Conservation (phyloP, 2,888 invertebrate species). For the Lomographa bimaculata region DNA sequence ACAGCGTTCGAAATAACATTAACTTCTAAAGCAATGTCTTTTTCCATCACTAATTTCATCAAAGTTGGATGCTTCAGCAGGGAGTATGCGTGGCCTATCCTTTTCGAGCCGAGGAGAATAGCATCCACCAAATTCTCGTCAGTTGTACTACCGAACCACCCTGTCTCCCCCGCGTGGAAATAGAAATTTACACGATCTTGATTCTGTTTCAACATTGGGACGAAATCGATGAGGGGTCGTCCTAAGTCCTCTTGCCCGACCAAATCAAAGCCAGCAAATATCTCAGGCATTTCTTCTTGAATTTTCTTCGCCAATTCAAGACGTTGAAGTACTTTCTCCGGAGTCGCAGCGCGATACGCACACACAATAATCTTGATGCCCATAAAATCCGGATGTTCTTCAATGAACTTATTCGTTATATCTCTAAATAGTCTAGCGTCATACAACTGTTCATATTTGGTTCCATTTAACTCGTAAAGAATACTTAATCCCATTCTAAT, state of each 20-base stretch:
- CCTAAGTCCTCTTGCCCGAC: slow-evolving; percentile 92
- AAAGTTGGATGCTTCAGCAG: slow-evolving; percentile 88
- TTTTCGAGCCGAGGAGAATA: slow-evolving; percentile 87
- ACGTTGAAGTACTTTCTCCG: slow-evolving; percentile 64
- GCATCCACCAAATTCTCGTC: slow-evolving; percentile 92
- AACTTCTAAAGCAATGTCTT: slow-evolving; percentile 88
- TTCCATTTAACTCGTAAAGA: slow-evolving; percentile 86
- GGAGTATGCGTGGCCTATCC: slow-evolving; percentile 92
- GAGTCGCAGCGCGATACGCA: slow-evolving; percentile 42
- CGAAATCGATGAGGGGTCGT: slow-evolving; percentile 83
- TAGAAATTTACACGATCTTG: slow-evolving; percentile 85
- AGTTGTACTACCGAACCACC: slow-evolving; percentile 85
- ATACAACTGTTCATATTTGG: slow-evolving; percentile 73
- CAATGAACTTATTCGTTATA: slow-evolving; percentile 81
- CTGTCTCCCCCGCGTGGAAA: slow-evolving; percentile 92
- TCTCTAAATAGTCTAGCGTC: slow-evolving; percentile 81
- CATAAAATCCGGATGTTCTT: slow-evolving; percentile 85
- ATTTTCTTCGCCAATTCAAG: slow-evolving; percentile 58
- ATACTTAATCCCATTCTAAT: slow-evolving; percentile 83
- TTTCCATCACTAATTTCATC: slow-evolving; percentile 78
- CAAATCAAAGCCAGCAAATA: slow-evolving; percentile 91
- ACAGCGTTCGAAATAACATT: slow-evolving; percentile 92
- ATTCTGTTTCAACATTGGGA: slow-evolving; percentile 77
- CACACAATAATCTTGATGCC: slow-evolving; percentile 87
- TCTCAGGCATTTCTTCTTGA: slow-evolving; percentile 83